A percentile compares a stretch with the other conserved stretches of the same genome.
Evolutionary conservation across 2,113 vertebrate species (phyloP).

Genomic region (Herpailurus yagouaroundi): DNA sequence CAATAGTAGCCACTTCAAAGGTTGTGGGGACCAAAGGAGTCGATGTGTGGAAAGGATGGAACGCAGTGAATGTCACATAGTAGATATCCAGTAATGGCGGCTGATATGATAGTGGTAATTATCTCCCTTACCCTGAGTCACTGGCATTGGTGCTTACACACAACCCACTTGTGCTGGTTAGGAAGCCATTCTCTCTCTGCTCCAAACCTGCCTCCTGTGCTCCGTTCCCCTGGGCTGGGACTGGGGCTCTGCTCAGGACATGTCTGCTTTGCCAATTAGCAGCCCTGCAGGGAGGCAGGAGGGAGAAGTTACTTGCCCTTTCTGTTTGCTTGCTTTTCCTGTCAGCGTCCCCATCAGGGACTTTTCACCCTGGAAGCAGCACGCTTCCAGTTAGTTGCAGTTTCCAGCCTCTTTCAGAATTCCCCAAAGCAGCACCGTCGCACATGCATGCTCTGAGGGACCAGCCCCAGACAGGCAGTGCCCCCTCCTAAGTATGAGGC

Average conservation of each 20-base stretch:
- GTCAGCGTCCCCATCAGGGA: background rate
- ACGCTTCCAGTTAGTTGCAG: background rate
- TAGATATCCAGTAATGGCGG: background rate
- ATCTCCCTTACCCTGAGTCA: background rate
- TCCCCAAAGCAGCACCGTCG: background rate
- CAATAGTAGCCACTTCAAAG: background rate
- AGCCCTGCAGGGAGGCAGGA: background rate
- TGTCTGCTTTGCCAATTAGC: background rate
- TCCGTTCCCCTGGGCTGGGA: background rate
- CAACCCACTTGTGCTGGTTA: background rate
- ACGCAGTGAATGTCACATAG: background rate
- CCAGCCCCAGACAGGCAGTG: rapidly evolving
- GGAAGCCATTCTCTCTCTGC: background rate
- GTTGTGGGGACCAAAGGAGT: background rate
- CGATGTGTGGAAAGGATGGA: background rate
- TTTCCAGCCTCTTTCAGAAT: background rate
- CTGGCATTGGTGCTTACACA: background rate
- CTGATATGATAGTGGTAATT: background rate
- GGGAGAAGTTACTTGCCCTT: background rate
- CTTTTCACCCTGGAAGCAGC: background rate
- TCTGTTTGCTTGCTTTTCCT: background rate
- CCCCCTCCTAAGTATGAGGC: background rate
- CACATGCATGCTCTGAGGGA: background rate
- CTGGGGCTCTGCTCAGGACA: background rate
- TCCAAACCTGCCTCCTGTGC: background rate